Evolutionary conservation across 1,140 invertebrate genomes (phyloP).

Genomic region (Eriosoma lanigerum): DNA sequence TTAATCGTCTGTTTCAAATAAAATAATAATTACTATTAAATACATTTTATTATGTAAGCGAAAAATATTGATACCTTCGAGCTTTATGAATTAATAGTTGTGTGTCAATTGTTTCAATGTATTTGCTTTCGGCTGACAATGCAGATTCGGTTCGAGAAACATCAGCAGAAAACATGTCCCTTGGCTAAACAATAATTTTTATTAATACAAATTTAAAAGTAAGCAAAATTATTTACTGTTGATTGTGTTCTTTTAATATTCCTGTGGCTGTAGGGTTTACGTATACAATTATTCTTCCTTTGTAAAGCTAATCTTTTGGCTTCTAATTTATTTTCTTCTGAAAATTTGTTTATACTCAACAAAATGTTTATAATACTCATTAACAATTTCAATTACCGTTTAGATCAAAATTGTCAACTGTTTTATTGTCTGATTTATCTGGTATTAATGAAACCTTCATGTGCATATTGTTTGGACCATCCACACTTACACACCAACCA

Average conservation of each 20-base stretch:
- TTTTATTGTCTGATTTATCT: background rate
- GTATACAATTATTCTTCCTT: constrained; percentile 18
- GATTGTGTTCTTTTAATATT: constrained; percentile 38
- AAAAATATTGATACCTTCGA: constrained; percentile 23
- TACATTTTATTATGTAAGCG: background rate
- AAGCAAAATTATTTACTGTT: constrained; percentile 1
- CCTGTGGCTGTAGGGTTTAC: background rate
- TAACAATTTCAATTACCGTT: constrained; percentile 15
- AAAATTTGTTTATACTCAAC: constrained; percentile 19
- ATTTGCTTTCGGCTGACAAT: constrained; percentile 42
- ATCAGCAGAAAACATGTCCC: constrained; percentile 13
- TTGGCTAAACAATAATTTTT: background rate
- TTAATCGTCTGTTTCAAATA: constrained; percentile 10
- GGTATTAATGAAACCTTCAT: constrained; percentile 44
- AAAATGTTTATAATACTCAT: background rate
- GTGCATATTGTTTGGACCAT: constrained; percentile 43
- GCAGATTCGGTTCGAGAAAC: constrained; percentile 23
- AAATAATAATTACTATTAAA: background rate
- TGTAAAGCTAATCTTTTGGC: background rate
- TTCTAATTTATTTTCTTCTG: constrained; percentile 27
- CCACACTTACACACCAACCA: constrained; percentile 44
- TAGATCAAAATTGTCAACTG: background rate
- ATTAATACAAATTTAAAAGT: background rate
- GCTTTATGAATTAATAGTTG: constrained; percentile 38
- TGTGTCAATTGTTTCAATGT: constrained; percentile 40